Evolutionary conservation across 2,888 invertebrate species (phyloP), one percentile per base, ranked within the genome.

Genomic region (Phaonia tiefii): DNA sequence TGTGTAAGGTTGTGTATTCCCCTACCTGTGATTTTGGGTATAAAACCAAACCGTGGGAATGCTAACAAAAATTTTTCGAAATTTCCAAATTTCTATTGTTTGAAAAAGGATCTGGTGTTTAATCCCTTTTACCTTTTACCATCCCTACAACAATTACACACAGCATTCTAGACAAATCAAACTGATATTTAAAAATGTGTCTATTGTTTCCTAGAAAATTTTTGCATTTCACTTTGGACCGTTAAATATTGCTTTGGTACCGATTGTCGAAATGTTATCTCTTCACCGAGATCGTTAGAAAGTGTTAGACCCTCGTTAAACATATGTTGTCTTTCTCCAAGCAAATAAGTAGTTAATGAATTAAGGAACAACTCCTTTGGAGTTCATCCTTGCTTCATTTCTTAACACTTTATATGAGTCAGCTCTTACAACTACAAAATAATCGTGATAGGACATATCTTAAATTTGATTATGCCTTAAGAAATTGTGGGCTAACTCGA

Each of bases 301-400:
- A 85, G 83, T 85, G 87, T 84, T 84, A 76, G 81, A 89, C 89
- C 90, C 88, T 89, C 86, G 85, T 89, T 87, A 88, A 86, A 86
- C 89, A 89, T 84, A 89, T 89, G 90, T 86, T 87, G 86, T 83
- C 77, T 65, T 77, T 75, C 67, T 70, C 10, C 13, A 17, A 0
- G 31, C 4, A 31, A 31, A 3, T 8, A 31, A 31, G 8, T 31
- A 31, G 31, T 31, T 31, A 31, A 3, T 31, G n/a, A n/a, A n/a
- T n/a, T n/a, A n/a, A n/a, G n/a, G n/a, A n/a, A n/a, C n/a, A n/a
- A n/a, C n/a, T n/a, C n/a, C n/a, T n/a, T n/a, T n/a, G n/a, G n/a
- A n/a, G n/a, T n/a, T n/a, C n/a, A n/a, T n/a, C n/a, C n/a, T n/a
- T n/a, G n/a, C n/a, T n/a, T n/a, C n/a, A n/a, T n/a, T n/a, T n/a